Evolutionary conservation across 1,140 invertebrate genomes (phyloP).

Genomic region (Parasteatoda tepidariorum): DNA sequence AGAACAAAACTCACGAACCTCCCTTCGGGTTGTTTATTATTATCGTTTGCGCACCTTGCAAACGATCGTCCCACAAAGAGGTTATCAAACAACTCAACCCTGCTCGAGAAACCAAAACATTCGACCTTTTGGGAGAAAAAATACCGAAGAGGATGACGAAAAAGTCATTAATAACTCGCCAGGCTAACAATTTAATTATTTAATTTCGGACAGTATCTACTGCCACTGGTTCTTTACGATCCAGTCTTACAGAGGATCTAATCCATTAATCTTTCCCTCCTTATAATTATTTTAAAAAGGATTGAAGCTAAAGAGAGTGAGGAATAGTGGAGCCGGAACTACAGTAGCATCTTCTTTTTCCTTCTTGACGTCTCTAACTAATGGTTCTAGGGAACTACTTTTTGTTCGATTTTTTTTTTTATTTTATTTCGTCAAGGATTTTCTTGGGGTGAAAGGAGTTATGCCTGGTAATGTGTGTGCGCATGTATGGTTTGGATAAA

Average conservation of each 20-base stretch:
- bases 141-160: background rate
- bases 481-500: too few relatives aligned
- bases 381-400: background rate
- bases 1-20: background rate
- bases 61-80: background rate
- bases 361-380: background rate
- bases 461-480: too few relatives aligned
- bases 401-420: background rate
- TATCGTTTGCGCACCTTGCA: background rate
- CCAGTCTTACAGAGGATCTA: background rate
- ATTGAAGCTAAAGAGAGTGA: background rate
- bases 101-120: conserved; percentile 6
- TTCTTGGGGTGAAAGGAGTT: background rate
- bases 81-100: background rate
- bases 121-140: background rate
- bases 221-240: background rate
- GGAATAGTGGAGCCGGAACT: background rate
- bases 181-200: conserved; percentile 10
- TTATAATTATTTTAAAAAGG: conserved; percentile 11
- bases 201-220: conserved; percentile 13
- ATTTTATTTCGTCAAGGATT: background rate
- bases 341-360: background rate
- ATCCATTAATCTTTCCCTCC: background rate
- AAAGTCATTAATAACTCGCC: conserved; percentile 6
- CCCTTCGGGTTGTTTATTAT: conserved; percentile 10